phyloP scores from a whole-genome alignment of 2,113 vertebrate genomes.

The Ranitomeya imitator region DNA sequence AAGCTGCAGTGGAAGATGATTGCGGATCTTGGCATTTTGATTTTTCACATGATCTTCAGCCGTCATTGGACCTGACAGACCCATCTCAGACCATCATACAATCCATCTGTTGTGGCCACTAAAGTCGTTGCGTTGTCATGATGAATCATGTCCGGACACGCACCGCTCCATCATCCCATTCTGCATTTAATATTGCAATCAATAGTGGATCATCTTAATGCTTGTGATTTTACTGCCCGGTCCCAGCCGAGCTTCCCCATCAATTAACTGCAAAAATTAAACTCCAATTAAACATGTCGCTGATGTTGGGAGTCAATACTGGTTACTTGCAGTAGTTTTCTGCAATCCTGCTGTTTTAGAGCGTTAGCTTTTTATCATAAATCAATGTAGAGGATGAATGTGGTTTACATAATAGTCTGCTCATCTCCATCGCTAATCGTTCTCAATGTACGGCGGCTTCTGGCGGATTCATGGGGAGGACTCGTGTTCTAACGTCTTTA shows the following conservation, averaged over 20 bases:
- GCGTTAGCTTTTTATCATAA: not conserved
- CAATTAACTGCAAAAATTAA: conserved; percentile 26
- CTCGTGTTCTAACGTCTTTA: not conserved
- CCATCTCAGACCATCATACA: not conserved
- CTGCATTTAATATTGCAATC: conserved; percentile 22
- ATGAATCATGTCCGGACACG: conserved; percentile 20
- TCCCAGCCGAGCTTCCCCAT: not conserved
- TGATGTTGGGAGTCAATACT: not conserved
- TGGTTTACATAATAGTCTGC: not conserved
- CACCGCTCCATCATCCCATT: not conserved
- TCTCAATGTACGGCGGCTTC: not conserved
- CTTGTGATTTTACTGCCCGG: not conserved
- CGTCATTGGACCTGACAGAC: not conserved
- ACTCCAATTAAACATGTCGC: not conserved
- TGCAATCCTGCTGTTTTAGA: not conserved
- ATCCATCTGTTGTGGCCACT: not conserved
- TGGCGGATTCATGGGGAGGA: not conserved
- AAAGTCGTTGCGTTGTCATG: not conserved
- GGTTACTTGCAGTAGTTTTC: not conserved
- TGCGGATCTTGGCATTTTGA: not conserved
- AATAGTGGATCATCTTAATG: not conserved
- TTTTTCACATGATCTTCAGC: not conserved
- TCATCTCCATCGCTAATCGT: not conserved
- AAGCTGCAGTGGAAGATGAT: no score
- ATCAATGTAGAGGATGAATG: not conserved